phyloP scores from a whole-genome alignment of 2,797 vertebrate genomes.

The Sarcophilus harrisii region DNA sequence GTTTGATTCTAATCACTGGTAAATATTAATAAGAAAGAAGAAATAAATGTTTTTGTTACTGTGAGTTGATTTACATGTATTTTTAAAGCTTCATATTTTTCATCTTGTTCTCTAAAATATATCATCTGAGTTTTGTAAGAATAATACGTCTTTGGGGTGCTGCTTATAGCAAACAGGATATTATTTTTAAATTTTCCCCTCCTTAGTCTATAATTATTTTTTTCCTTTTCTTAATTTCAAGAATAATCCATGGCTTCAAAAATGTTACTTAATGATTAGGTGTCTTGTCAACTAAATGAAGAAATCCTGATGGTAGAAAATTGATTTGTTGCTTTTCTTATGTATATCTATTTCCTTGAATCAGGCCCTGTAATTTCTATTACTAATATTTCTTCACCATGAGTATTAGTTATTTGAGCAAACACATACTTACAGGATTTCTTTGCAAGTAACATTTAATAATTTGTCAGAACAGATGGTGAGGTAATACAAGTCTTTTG shows the following conservation, averaged over 20 bases:
- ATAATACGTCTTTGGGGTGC: slow-evolving; percentile 23
- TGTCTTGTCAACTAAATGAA: slow-evolving; percentile 59
- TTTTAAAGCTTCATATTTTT: slow-evolving; percentile 64
- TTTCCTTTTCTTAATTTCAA: slow-evolving; percentile 56
- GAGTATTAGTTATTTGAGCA: slow-evolving; percentile 17
- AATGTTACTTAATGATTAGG: slow-evolving; percentile 47
- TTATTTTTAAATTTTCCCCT: slow-evolving; percentile 53
- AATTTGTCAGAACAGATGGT: slow-evolving; percentile 22
- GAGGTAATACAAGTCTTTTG: not conserved
- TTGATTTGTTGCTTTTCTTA: slow-evolving; percentile 14
- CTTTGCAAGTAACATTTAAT: not conserved
- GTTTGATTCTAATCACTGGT: slow-evolving; percentile 37
- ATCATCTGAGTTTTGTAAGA: slow-evolving; percentile 54
- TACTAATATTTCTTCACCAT: slow-evolving; percentile 25
- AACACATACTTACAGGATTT: not conserved
- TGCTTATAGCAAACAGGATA: not conserved
- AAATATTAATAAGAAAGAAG: slow-evolving; percentile 42
- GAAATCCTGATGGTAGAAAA: slow-evolving; percentile 42
- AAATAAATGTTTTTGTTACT: slow-evolving; percentile 51
- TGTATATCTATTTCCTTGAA: slow-evolving; percentile 41
- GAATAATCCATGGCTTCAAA: slow-evolving; percentile 20
- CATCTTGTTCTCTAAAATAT: slow-evolving; percentile 61
- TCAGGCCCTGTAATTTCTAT: not conserved
- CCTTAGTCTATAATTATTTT: slow-evolving; percentile 55
- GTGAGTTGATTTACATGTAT: slow-evolving; percentile 68